These are phyloP conservation scores for Phymorhynchus buccinoides DNA, from an alignment of 1,140 invertebrate genomes.

Conservation along the genomic window DNA sequence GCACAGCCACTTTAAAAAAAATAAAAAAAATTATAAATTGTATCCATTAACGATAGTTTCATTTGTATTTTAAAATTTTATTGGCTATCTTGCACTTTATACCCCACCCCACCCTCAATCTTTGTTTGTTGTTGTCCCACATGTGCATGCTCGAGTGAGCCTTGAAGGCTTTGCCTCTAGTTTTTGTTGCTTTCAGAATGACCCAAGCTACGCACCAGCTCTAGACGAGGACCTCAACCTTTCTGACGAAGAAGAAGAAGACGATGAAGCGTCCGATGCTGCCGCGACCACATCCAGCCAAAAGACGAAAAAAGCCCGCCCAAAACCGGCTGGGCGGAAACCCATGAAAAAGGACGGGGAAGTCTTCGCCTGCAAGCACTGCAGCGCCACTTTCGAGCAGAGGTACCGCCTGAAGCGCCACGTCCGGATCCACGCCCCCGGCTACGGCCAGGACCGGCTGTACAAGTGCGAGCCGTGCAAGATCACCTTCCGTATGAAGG, in stretches of 20 bases:
- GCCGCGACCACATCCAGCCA: too few species aligned
- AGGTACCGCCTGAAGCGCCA: conserved; percentile 93
- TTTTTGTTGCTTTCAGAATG: neutral
- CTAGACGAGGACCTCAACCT: neutral
- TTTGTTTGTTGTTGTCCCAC: too few species aligned
- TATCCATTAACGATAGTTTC: too few species aligned
- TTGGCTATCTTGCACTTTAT: too few species aligned
- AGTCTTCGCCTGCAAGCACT: conserved; percentile 72
- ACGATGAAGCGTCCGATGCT: neutral
- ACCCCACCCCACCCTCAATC: too few species aligned
- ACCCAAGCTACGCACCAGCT: neutral
- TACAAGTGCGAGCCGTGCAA: conserved; percentile 89
- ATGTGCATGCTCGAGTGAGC: too few species aligned
- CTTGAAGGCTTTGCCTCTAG: too few species aligned
- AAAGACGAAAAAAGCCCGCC: too few species aligned
- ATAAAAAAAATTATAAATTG: too few species aligned
- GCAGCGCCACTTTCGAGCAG: conserved; percentile 74
- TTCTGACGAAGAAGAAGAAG: too few species aligned
- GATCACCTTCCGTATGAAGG: conserved; percentile 94
- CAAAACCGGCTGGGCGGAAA: neutral
- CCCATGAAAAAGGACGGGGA: conserved; percentile 71
- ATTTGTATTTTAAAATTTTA: too few species aligned
- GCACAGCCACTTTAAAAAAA: too few species aligned
- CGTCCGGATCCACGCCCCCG: conserved; percentile 26
- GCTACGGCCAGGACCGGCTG: conserved; percentile 25